Base-by-base conservation (phyloP, 1,140 invertebrate genomes). In the Drosophila triauraria region DNA sequence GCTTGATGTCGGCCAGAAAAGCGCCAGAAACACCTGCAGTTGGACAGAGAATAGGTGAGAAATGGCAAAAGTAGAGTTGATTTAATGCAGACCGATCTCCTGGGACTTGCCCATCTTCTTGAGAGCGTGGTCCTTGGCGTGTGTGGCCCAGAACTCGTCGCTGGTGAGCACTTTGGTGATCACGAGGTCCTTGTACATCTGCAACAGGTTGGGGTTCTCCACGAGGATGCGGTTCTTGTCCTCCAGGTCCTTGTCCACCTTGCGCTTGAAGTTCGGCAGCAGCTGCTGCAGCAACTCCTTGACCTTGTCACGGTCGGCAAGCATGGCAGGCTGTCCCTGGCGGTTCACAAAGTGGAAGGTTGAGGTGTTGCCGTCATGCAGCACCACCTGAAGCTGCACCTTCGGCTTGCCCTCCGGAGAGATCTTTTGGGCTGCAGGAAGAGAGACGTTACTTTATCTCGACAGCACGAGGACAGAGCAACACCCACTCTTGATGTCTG, bases 271-370 rank as follows among this genome's bases (percentile, higher is more conserved):
- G 93, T 98, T 98, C n/a, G 98, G 98, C 75, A 99, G 93, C 38
- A 99, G 93, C 86, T 98, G 96, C 83, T 98, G 97, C 54, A 99
- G 93, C 56, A 98, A 93, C 86, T 99, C 97, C 93, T 99, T 99
- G 1, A 99, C 97, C 79, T 96, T 95, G 93, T 99, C 98, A 57
- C 99, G 94, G 91, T 99, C 98, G 76, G 96, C 95, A 2, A 98
- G 94, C 93, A 99, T 98, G 2, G 95, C 95, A 40, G 96, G 95
- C 23, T 95, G 93, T 6, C 97, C 97, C 77, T 95, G 95, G 40
- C 96, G 96, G 94, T 99, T 98, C 44, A 97, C 96, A 94, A 99
- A 99, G 92, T 99, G 99, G 94, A 99, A 99, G 38, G 98, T 99
- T 2, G 98, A 98, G 20, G 98, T 97, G 47, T 96, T 95, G 27